Evolutionary conservation across 2,797 vertebrate genomes (phyloP).

Genomic region (Etheostoma nigrum): DNA sequence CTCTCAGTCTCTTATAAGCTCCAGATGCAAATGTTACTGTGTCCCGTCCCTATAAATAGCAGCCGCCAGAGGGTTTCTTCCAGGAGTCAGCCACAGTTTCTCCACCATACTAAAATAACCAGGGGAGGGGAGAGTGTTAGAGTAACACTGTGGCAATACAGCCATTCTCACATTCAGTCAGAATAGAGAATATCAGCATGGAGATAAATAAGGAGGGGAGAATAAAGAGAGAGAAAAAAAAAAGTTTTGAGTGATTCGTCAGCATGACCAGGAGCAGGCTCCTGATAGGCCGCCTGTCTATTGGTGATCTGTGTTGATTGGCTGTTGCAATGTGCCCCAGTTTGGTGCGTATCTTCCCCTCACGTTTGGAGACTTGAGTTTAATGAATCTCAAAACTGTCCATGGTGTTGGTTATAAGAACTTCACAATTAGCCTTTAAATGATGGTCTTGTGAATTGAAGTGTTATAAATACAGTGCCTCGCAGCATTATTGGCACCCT

Average conservation of each 20-base stretch:
- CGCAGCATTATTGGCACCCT: conserved; percentile 43
- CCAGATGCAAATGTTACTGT: conserved; percentile 83
- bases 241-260: conserved; percentile 78
- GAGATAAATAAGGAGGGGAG: conserved; percentile 68
- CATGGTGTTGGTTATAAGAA: conserved; percentile 66
- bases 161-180: conserved; percentile 66
- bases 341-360: conserved; percentile 66
- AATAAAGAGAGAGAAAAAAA: conserved; percentile 31
- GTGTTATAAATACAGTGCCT: conserved; percentile 56
- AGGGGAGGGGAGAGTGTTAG: conserved; percentile 61
- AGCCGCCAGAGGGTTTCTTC: conserved; percentile 82
- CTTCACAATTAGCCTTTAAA: conserved; percentile 71
- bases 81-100: conserved; percentile 79
- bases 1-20: conserved; percentile 76
- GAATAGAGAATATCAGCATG: conserved; percentile 71
- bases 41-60: conserved; percentile 84
- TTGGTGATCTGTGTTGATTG: conserved; percentile 58
- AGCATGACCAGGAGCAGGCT: conserved; percentile 56
- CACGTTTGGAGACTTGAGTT: conserved; percentile 68
- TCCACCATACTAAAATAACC: conserved; percentile 77
- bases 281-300: conserved; percentile 64
- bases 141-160: conserved; percentile 67
- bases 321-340: conserved; percentile 66
- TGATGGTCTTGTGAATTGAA: conserved; percentile 53
- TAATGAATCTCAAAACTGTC: conserved; percentile 75